Evolutionary conservation across 2,797 vertebrate species (phyloP).

Genomic region (Acridotheres tristis): DNA sequence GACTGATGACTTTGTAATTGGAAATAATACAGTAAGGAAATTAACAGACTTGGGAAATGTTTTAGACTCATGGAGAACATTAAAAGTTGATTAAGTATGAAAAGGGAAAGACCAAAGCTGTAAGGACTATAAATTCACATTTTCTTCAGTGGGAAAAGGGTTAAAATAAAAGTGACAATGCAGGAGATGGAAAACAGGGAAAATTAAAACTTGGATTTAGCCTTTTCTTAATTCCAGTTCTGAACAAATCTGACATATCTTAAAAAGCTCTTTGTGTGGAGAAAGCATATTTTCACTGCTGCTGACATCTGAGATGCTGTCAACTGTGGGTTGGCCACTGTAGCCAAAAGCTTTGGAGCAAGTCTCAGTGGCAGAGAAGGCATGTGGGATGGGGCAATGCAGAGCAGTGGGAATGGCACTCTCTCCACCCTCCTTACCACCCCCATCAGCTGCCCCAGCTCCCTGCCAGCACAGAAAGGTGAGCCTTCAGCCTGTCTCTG

Average conservation of each 20-base stretch:
- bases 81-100: background rate
- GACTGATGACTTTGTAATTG: constrained; percentile 40
- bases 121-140: background rate
- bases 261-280: background rate
- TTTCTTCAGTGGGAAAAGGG: background rate
- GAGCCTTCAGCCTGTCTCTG: background rate
- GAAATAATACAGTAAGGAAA: constrained; percentile 29
- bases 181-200: background rate
- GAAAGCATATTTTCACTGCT: background rate
- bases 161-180: background rate
- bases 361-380: background rate
- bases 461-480: background rate
- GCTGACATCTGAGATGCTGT: background rate
- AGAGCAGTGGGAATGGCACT: background rate
- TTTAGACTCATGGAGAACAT: background rate
- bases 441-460: background rate
- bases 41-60: background rate
- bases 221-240: background rate
- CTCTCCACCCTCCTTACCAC: background rate
- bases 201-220: background rate
- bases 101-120: background rate
- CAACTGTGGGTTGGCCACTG: background rate
- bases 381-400: rapidly evolving
- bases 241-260: background rate
- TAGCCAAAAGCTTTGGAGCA: background rate